phyloP scores from a whole-genome alignment of 2,113 vertebrate genomes.

The human region GRCh38 chr1:153251001-153251500 shows the following conservation, averaged over 20 bases:
- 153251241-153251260: background rate
- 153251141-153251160: background rate
- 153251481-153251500: background rate
- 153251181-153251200: background rate
- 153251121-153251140: background rate
- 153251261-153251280: background rate
- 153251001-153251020: background rate
- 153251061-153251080: background rate
- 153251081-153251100: background rate
- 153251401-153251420: background rate
- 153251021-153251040: background rate
- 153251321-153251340: background rate
- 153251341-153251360: background rate
- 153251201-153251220: background rate
- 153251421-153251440: background rate
- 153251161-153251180: no score
- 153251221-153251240: background rate
- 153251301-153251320: background rate
- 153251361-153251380: background rate
- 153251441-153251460: background rate
- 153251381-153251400: background rate
- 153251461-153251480: background rate
- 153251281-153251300: background rate
- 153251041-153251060: background rate
- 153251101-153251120: background rate